phyloP scores from a whole-genome alignment of 2,113 vertebrate genomes.

The Oxyruncus cristatus region DNA sequence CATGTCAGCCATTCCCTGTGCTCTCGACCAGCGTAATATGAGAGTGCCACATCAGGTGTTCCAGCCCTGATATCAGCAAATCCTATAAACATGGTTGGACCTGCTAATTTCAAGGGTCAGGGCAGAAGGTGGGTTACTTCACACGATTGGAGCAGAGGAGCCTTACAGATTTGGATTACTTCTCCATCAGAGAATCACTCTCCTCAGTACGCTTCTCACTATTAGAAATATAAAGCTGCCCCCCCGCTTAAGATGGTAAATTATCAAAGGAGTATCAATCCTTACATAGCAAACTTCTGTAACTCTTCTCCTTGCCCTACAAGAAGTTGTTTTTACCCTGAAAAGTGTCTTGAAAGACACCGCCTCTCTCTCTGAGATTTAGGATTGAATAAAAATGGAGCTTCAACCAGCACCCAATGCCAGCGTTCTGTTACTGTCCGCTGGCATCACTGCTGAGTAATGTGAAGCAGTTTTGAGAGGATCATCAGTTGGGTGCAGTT shows the following conservation, averaged over 20 bases:
- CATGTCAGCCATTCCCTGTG: constrained; percentile 56
- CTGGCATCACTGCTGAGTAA: constrained; percentile 60
- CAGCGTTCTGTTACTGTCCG: background rate
- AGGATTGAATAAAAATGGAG: background rate
- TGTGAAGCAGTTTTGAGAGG: constrained; percentile 38
- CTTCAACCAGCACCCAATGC: background rate
- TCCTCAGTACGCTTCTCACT: background rate
- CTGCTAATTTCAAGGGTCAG: background rate
- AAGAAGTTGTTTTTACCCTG: rapidly evolving
- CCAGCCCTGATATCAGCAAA: constrained; percentile 41
- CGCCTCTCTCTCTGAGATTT: background rate
- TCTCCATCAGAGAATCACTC: background rate
- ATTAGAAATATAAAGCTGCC: background rate
- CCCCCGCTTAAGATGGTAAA: background rate
- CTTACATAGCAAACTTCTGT: background rate
- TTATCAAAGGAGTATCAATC: background rate
- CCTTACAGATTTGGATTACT: background rate
- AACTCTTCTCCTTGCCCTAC: background rate
- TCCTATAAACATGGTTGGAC: background rate
- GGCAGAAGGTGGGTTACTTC: background rate
- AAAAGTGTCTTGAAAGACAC: background rate
- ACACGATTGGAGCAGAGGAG: background rate
- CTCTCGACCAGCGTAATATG: constrained; percentile 39
- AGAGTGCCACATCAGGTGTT: constrained; percentile 56
- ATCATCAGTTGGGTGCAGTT: constrained; percentile 42